A percentile compares a stretch with the other conserved stretches of the same genome.
Evolutionary conservation across 2,888 invertebrate species (phyloP).

Genomic region (Phortica okadai): DNA sequence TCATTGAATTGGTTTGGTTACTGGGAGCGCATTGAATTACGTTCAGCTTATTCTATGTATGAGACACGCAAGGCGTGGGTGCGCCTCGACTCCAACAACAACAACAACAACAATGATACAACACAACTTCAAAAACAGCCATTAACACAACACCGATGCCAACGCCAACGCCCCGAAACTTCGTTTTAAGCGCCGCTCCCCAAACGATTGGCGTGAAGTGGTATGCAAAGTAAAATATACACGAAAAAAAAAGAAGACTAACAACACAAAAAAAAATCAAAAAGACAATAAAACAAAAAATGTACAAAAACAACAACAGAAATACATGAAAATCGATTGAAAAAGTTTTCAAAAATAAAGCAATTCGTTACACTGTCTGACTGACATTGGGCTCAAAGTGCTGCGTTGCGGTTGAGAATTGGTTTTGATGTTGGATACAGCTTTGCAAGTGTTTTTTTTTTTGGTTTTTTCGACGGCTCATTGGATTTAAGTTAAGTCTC

Average conservation of each 20-base stretch:
- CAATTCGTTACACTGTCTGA: constrained; percentile 49
- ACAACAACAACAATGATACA: background rate
- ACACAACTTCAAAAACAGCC: background rate
- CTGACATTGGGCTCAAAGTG: constrained; percentile 37
- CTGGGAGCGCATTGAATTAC: background rate
- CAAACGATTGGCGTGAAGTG: constrained; percentile 48
- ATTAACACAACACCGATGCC: background rate
- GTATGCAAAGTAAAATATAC: constrained; percentile 43
- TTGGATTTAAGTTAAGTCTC: background rate
- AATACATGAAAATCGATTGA: constrained; percentile 57
- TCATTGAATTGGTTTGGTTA: constrained; percentile 8
- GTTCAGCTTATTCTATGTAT: background rate
- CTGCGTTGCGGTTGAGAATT: background rate
- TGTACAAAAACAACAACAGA: constrained; percentile 34
- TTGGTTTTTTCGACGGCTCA: background rate
- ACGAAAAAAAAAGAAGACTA: constrained; percentile 12
- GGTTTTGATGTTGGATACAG: constrained; percentile 1
- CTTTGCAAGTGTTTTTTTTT: background rate
- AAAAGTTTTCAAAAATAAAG: constrained; percentile 57
- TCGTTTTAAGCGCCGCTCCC: background rate
- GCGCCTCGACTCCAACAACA: constrained; percentile 44
- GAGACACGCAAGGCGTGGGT: constrained; percentile 43
- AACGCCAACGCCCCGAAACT: background rate
- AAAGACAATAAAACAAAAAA: constrained; percentile 24
- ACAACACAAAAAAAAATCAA: constrained; percentile 28